phyloP scores from a whole-genome alignment of 1,140 invertebrate species.

The Heliconius hewitsoni region DNA sequence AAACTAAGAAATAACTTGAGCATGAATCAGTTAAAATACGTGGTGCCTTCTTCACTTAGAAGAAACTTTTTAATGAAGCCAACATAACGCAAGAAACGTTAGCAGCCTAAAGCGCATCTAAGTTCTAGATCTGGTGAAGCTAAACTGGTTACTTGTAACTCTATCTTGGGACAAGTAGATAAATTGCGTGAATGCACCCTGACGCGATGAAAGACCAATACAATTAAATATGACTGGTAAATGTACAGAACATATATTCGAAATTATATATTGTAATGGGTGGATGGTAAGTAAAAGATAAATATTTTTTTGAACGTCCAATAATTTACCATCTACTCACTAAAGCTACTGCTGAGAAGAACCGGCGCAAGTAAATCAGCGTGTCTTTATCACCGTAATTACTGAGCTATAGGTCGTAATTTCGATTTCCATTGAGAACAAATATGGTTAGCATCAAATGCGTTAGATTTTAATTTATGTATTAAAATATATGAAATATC shows the following conservation, averaged over 20 bases:
- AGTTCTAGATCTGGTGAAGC: slow-evolving; percentile 23
- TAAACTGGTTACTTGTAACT: slow-evolving; percentile 34
- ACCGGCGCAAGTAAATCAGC: too few species aligned
- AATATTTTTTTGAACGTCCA: too few species aligned
- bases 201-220: slow-evolving; percentile 10
- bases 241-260: not conserved
- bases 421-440: too few species aligned
- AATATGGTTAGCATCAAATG: too few species aligned
- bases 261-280: too few species aligned
- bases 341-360: too few species aligned
- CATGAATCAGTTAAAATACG: not conserved
- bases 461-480: too few species aligned
- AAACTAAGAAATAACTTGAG: not conserved
- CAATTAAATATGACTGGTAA: not conserved
- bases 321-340: too few species aligned
- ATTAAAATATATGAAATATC: not conserved
- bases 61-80: slow-evolving; percentile 7
- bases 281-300: too few species aligned
- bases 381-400: too few species aligned
- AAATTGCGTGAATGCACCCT: slow-evolving; percentile 26
- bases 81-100: not conserved
- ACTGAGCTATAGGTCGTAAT: too few species aligned
- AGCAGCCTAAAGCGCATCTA: not conserved
- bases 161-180: slow-evolving; percentile 21
- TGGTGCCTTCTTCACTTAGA: not conserved